Conservation (phyloP, 1,140 invertebrate genomes). For the Pseudomyrmex cubaensis region DNA sequence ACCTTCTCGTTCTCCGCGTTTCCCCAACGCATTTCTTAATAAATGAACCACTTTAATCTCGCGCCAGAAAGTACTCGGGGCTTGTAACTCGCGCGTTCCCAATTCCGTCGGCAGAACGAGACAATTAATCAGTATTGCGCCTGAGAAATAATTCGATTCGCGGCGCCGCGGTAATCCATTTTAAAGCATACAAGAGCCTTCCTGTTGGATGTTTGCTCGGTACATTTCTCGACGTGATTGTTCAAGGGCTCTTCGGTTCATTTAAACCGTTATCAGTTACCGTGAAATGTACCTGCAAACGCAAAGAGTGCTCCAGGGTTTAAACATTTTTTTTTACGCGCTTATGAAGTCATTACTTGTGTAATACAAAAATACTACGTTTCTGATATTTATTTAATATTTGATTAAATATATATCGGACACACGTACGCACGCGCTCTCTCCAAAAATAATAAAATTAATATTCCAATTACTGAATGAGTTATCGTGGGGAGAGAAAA, state of each 20-base stretch:
- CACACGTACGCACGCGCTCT: too few species aligned
- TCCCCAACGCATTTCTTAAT: conserved; percentile 71
- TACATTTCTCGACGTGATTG: conserved; percentile 8
- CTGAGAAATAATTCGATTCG: conserved; percentile 56
- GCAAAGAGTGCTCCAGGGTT: too few species aligned
- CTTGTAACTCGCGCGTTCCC: conserved; percentile 51
- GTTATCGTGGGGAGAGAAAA: too few species aligned
- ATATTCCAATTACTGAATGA: too few species aligned
- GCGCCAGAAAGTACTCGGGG: conserved; percentile 51
- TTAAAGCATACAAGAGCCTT: not conserved
- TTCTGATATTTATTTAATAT: too few species aligned
- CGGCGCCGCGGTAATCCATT: not conserved
- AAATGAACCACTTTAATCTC: conserved; percentile 74
- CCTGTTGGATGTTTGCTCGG: not conserved
- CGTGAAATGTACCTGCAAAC: too few species aligned
- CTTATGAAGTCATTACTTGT: too few species aligned
- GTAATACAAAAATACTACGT: too few species aligned
- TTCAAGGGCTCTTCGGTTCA: not conserved
- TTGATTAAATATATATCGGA: too few species aligned
- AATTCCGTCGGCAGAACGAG: conserved; percentile 44
- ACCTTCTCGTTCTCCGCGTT: conserved; percentile 38
- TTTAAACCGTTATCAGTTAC: not conserved
- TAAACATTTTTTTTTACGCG: too few species aligned
- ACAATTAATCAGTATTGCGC: conserved; percentile 66
- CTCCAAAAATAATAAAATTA: too few species aligned